phyloP scores from a whole-genome alignment of 2,797 vertebrate genomes.

The Catostomus latipinnis region DNA sequence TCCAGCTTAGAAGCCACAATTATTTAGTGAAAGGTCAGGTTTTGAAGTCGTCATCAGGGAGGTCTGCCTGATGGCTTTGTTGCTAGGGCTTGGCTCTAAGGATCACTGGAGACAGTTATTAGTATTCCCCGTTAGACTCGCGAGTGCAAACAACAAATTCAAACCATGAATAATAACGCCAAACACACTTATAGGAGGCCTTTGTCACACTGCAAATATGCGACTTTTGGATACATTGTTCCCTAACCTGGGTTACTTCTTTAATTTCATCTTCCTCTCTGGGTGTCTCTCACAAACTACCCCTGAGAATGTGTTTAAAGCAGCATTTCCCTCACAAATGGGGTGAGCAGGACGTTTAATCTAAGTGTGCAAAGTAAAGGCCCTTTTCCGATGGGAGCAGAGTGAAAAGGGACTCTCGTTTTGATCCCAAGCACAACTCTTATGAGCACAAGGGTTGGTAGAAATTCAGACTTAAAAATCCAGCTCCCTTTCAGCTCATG shows the following conservation, averaged over 20 bases:
- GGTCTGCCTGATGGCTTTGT: slow-evolving; percentile 88
- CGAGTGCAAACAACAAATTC: slow-evolving; percentile 92
- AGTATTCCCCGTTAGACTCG: slow-evolving; percentile 89
- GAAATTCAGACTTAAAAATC: background rate
- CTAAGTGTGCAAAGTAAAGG: slow-evolving; percentile 76
- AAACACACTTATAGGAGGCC: slow-evolving; percentile 89
- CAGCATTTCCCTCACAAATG: slow-evolving; percentile 85
- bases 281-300: slow-evolving; percentile 73
- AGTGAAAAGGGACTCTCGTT: slow-evolving; percentile 72
- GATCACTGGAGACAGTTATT: slow-evolving; percentile 90
- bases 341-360: slow-evolving; percentile 83
- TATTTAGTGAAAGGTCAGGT: slow-evolving; percentile 87
- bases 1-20: slow-evolving; percentile 89
- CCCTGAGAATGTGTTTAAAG: slow-evolving; percentile 83
- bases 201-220: slow-evolving; percentile 90
- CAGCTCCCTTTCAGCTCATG: background rate
- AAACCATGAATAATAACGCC: slow-evolving; percentile 91
- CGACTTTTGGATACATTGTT: slow-evolving; percentile 91
- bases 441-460: background rate
- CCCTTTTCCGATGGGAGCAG: slow-evolving; percentile 86
- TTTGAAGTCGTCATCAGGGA: slow-evolving; percentile 90
- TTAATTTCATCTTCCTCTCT: slow-evolving; percentile 76
- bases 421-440: background rate
- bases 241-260: slow-evolving; percentile 89
- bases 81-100: slow-evolving; percentile 89